These are phyloP conservation scores for cattle (Bos taurus) DNA, from an alignment of 2,113 vertebrate genomes.

Conservation along the genomic window DNA sequence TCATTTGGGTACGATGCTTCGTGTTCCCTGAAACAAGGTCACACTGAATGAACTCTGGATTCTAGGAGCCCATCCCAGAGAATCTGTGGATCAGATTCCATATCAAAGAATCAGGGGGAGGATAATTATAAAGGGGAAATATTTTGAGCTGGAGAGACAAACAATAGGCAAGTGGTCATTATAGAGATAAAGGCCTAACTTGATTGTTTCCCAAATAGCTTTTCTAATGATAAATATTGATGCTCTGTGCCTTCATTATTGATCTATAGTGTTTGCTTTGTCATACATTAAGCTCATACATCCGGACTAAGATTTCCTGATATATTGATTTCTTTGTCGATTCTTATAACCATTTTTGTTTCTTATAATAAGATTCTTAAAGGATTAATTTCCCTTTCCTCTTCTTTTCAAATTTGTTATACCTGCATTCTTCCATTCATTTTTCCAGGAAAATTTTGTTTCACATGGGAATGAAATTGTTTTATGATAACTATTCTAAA, in stretches of 20 bases:
- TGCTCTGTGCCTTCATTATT: not conserved
- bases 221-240: not conserved
- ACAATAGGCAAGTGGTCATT: not conserved
- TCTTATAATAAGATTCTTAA: not conserved
- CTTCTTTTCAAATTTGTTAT: not conserved
- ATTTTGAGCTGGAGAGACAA: not conserved
- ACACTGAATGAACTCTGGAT: not conserved
- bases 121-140: not conserved
- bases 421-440: not conserved
- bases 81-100: constrained; percentile 15
- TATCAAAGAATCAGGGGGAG: not conserved
- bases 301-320: not conserved
- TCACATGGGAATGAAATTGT: not conserved
- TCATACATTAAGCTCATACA: not conserved
- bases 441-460: not conserved
- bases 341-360: not conserved
- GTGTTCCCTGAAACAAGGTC: not conserved
- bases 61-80: not conserved
- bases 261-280: not conserved
- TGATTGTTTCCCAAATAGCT: not conserved
- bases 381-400: not conserved
- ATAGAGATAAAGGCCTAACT: not conserved
- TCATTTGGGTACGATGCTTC: constrained; percentile 16
- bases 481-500: not conserved
- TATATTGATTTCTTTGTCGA: not conserved